Evolutionary conservation across 2,888 invertebrate genomes (phyloP), one percentile per base, ranked within the genome.

Genomic region (Acronicta aceris): DNA sequence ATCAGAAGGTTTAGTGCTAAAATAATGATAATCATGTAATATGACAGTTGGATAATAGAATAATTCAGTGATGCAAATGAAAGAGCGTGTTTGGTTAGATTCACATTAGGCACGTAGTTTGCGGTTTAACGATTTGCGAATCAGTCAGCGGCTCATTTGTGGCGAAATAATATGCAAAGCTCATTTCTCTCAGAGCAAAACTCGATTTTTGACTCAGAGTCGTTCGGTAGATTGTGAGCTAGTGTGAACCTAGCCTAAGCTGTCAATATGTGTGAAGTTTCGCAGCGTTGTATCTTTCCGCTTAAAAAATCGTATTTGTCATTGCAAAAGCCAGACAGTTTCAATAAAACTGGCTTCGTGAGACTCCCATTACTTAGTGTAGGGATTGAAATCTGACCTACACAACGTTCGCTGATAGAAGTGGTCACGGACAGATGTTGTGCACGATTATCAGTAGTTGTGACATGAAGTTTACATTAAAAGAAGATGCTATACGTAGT

Each of bases 381-480:
- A 42, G 30, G 71, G 56, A 59, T 65, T 65, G 64, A 71, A 71
- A 71, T 71, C 68, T 65, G 68, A 71, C 63, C 55, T 49, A 57
- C 53, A 48, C 52, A 64, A 57, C 42, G 57, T 51, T 41, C 41
- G 16, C 41, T 59, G 52, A 60, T 60, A 59, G 64, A 64, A 64
- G 52, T 49, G 59, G 45, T 55, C 58, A 55, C 17, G 59, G 65
- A 56, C 58, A 70, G 54, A 62, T 55, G 51, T 50, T 17, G 9
- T 49, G 30, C 16, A 33, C 38, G 70, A 62, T 60, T 62, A 52
- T 69, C 56, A 54, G 56, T 43, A 12, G 25, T 27, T 16, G 41
- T 50, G 47, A 65, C 40, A 53, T 65, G 42, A 50, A 59, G 67
- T 59, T 52, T 53, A 65, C 49, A 47, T 56, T 65, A 50, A 46